A percentile compares a stretch with the other conserved stretches of the same genome.
Evolutionary conservation across 2,797 vertebrate genomes (phyloP).

Genomic region (Cheracebus regulus): DNA sequence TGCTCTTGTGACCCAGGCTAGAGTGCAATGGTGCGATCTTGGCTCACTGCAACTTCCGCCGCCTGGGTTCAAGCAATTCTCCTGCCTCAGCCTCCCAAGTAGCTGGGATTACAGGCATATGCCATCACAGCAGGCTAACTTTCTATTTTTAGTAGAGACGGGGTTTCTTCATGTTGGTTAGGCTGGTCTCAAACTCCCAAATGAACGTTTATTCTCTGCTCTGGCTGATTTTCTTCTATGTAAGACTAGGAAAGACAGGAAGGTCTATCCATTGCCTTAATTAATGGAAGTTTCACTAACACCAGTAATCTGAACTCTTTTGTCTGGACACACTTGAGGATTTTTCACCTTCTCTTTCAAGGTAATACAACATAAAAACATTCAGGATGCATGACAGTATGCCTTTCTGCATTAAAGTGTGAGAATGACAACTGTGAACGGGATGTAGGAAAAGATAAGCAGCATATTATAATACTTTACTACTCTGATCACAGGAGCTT

Average conservation of each 20-base stretch:
- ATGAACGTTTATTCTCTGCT: conserved; percentile 1
- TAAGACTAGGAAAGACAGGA: neutral
- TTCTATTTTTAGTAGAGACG: neutral
- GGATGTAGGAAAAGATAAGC: neutral
- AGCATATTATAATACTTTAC: neutral
- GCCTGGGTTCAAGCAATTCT: neutral
- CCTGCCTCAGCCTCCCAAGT: neutral
- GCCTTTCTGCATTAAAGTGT: neutral
- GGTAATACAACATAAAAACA: neutral
- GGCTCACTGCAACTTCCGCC: neutral
- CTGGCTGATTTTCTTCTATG: neutral
- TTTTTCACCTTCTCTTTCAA: neutral
- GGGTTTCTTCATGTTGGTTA: neutral
- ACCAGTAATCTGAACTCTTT: conserved; percentile 18
- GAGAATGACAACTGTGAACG: neutral
- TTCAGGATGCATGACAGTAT: neutral
- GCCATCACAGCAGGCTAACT: neutral
- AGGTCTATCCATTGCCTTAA: conserved; percentile 3
- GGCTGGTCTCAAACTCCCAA: neutral
- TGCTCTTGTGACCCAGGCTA: neutral
- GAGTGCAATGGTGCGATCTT: neutral
- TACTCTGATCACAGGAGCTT: neutral
- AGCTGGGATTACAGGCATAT: neutral
- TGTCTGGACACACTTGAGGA: neutral
- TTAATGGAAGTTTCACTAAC: neutral